Evolutionary conservation across 2,797 vertebrate genomes (phyloP), one percentile per base, ranked within the genome.

Genomic region (Tinamus major): DNA sequence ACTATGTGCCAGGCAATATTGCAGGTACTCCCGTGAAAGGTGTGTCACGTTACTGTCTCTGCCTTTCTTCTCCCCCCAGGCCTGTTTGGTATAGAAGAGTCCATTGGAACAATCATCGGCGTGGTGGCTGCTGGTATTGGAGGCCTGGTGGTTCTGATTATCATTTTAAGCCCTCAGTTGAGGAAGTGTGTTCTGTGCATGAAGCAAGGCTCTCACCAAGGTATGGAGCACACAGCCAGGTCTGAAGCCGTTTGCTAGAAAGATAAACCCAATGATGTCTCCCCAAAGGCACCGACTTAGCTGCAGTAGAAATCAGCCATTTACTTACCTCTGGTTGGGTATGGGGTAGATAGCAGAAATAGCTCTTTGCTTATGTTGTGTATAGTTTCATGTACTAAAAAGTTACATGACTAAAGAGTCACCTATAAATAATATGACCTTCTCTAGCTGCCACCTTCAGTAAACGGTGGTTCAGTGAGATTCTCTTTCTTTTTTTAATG

Each of bases 61-160:
- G 18, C 65, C 35, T 86, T 90, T n/a, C 17, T 46, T 65, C 85
- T 49, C 48, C 83, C 21, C 33, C 9, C 55, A 97, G 97, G 95
- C 20, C 87, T 96, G 77, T 96, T 96, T 87, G 96, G 94, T 17
- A 90, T 97, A 87, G 96, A 97, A 89, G 97, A 97, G 87, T 97
- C 97, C 55, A 93, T 97, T 65, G 97, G 97, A 91, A 97, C 95
- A 24, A 96, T 97, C 83, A 93, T 96, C n/a, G 97, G 96, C 9
- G 86, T 97, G 58, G 90, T 91, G 44, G 95, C 95, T 4, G 97
- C 97, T 67, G 96, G 92, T 19, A 42, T 96, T 9, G 97, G 97
- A 69, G 95, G 97, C 26, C 24, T 94, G 24, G 78, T 84, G 29
- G 95, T 97, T 61, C 85, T 97, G 84, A 84, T 96, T 23, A 55